Evolutionary conservation across 2,113 vertebrate species (phyloP), one percentile per base, ranked within the genome.

Genomic region (Empidonax alnorum): DNA sequence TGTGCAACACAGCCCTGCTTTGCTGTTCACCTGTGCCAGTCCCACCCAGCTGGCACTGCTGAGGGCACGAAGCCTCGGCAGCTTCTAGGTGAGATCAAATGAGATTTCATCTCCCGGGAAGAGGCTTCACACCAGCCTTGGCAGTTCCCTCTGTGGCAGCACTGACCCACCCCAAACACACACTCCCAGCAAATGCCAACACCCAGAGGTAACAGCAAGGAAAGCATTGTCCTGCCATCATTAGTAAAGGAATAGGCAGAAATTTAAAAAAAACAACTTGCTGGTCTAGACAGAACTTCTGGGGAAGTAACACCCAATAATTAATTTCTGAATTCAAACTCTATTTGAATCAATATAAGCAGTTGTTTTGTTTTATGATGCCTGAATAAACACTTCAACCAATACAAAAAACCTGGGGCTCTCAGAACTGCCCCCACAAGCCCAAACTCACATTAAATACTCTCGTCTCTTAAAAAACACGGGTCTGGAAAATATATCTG

Each of bases 401-500:
- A 56, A 47, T 14, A 41, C 12, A 83, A 63, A 61, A 69, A 42
- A 77, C 15, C 33, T 7, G 12, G 2, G 7, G 39, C 86, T 63
- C 92, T 88, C 33, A 58, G 55, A 92, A 83, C 12, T 37, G 49
- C 83, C 88, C 71, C 56, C 47, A 55, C 39, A 62, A 71, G 49
- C 71, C 41, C 55, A 69, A 90, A 90, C 56, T 41, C 65, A 68
- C 46, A 58, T 80, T 76, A 83, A 89, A 90, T 14, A 69, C 25
- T 76, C 39, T 41, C 69, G 59, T 24, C 62, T 73, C 76, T 72
- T 41, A 67, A 92, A 96, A 89, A 33, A 27, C 41, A 50, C 0
- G 15, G 55, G 41, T 56, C 82, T 88, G 87, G 93, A 94, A 95
- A 93, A 89, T 39, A 19, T 67, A 87, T 96, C 88, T 92, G 79